phyloP scores from a whole-genome alignment of 2,113 vertebrate species.

The Charina bottae region DNA sequence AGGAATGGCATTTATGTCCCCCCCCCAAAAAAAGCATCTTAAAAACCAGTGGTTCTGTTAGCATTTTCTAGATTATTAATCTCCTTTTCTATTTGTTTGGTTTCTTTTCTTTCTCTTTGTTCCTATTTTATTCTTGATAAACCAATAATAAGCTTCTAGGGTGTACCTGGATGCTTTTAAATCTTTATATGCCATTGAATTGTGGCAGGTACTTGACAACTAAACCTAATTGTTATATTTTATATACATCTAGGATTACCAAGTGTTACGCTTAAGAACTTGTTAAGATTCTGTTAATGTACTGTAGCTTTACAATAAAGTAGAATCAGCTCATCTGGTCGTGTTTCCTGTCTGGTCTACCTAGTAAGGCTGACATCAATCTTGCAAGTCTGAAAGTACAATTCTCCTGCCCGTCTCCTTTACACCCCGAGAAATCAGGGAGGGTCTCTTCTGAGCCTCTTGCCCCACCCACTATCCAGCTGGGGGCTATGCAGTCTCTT shows the following conservation, averaged over 20 bases:
- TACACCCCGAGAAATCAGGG: no score
- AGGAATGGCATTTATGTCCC: background rate
- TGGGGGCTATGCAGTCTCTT: no score
- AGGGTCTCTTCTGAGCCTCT: no score
- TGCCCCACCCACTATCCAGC: no score
- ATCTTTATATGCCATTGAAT: background rate
- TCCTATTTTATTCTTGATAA: background rate
- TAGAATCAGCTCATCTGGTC: no score
- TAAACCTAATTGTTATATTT: background rate
- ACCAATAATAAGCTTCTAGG: background rate
- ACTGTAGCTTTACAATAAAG: no score
- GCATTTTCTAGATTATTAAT: background rate
- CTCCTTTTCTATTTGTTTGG: background rate
- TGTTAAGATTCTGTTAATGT: no score
- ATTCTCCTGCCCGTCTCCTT: no score
- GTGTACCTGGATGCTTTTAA: background rate
- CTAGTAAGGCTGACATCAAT: no score
- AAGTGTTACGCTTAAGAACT: background rate
- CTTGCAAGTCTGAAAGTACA: no score
- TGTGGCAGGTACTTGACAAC: background rate
- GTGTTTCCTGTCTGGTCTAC: no score
- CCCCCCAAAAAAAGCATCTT: background rate
- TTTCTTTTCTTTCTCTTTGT: background rate
- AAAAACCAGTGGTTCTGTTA: background rate
- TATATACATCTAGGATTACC: background rate